A percentile compares a stretch with the other conserved stretches of the same genome.
These are phyloP conservation scores for Sylvicola fuscatus DNA, from an alignment of 2,888 invertebrate genomes.

Conservation along the genomic window DNA sequence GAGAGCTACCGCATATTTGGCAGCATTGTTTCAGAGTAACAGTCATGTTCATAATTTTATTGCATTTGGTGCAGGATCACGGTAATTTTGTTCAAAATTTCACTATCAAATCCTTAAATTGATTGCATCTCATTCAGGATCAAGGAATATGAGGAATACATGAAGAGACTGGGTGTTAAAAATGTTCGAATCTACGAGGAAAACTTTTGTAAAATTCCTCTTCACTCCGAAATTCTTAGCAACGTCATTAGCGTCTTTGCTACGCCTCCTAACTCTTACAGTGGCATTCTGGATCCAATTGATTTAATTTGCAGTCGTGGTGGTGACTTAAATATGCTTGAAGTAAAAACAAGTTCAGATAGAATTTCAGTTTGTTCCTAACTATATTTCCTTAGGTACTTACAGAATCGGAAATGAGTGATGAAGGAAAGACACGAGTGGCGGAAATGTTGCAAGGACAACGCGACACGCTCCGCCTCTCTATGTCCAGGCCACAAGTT, in stretches of 20 bases:
- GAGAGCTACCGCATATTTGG: slow-evolving; percentile 57
- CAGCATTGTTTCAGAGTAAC: slow-evolving; percentile 37
- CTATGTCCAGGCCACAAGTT: slow-evolving; percentile 63
- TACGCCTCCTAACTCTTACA: slow-evolving; percentile 63
- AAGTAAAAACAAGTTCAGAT: slow-evolving; percentile 25
- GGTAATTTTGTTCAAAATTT: neutral
- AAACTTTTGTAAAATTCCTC: slow-evolving; percentile 28
- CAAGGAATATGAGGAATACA: slow-evolving; percentile 43
- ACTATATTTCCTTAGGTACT: slow-evolving; percentile 14
- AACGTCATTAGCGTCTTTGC: slow-evolving; percentile 44
- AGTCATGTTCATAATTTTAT: slow-evolving; percentile 35
- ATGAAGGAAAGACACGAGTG: slow-evolving; percentile 37
- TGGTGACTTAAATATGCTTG: slow-evolving; percentile 54
- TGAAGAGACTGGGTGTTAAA: slow-evolving; percentile 43
- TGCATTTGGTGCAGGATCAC: slow-evolving; percentile 35
- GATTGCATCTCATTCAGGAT: no score
- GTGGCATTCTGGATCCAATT: slow-evolving; percentile 57
- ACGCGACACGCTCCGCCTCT: slow-evolving; percentile 45
- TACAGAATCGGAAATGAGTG: slow-evolving; percentile 44
- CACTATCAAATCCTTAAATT: slow-evolving; percentile 14
- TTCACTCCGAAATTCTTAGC: slow-evolving; percentile 31
- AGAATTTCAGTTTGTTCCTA: neutral
- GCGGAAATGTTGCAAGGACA: slow-evolving; percentile 53
- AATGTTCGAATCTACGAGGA: slow-evolving; percentile 30
- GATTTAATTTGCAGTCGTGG: slow-evolving; percentile 62